phyloP scores from a whole-genome alignment of 2,113 vertebrate genomes.

The Elephas maximus region DNA sequence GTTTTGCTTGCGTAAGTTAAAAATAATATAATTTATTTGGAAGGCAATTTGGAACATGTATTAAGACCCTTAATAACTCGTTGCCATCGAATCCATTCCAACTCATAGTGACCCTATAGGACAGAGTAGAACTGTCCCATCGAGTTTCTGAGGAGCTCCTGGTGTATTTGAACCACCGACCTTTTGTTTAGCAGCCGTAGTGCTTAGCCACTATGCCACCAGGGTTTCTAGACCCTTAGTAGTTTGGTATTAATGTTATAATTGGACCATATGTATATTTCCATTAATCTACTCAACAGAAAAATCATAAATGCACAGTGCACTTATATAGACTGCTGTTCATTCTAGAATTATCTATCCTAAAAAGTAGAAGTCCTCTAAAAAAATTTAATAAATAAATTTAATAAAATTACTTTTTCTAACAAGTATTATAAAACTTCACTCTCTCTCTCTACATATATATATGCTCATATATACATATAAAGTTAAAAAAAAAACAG shows the following conservation, averaged over 20 bases:
- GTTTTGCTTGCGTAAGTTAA: neutral
- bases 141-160: no score
- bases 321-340: neutral
- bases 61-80: neutral
- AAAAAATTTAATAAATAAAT: neutral
- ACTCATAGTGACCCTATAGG: no score
- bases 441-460: neutral
- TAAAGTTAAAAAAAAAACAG: neutral
- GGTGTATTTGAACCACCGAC: no score
- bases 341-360: neutral
- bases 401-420: neutral
- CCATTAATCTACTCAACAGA: neutral
- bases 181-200: no score
- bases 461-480: neutral
- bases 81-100: no score
- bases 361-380: neutral
- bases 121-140: no score
- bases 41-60: neutral
- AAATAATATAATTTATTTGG: neutral
- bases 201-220: no score
- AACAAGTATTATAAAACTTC: neutral
- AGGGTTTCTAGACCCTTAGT: no score
- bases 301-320: neutral
- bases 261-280: neutral
- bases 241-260: no score